Base-by-base conservation (phyloP, 92 coral and sea anemone genomes). In the Siderastrea siderea region DNA sequence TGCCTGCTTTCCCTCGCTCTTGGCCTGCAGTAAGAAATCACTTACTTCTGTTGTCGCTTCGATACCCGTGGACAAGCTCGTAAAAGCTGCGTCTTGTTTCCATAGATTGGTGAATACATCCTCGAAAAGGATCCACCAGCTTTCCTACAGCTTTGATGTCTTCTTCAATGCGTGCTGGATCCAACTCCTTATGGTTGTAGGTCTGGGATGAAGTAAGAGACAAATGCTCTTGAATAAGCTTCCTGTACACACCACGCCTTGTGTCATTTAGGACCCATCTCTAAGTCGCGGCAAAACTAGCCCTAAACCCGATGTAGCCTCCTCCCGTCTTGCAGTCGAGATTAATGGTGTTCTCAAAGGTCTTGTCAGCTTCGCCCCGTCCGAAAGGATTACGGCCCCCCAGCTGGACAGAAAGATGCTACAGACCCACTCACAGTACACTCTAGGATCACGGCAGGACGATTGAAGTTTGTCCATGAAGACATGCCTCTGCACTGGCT, bases 301-400 rank as follows among this genome's bases (percentile, higher is more conserved):
- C 71, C 19, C 95, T 91, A 68, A 91, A 91, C 26, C 95, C 83
- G 55, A 88, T 82, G 75, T 94, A 94, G 49, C 94, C 94, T 49
- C 96, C 91, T 82, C 90, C 80, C 7, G 91, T 91, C 89, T 91
- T 94, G 89, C 92, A 91, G 86, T 94, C 93, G 19, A 93, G 71
- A 71, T 86, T 91, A 52, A 89, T 83, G 49, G 88, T 85, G 54
- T 94, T 94, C 59, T 94, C 96, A 81, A 94, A 88, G 58, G 94
- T 88, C 82, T 94, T 91, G 81, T 86, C 97, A 15, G 95, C 95
- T 77, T 94, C 95, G 69, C 86, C 89, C 54, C 85, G 88, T 44
- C 92, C 97, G 62, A 92, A 91, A 43, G 93, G 93, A 55, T 92
- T 94, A 45, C 78, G 79, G 57, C 75, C 69, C 51, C 79, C 88